Evolutionary conservation across 2,797 vertebrate species (phyloP), one percentile per base, ranked within the genome.

Genomic region (Chelon auratus): DNA sequence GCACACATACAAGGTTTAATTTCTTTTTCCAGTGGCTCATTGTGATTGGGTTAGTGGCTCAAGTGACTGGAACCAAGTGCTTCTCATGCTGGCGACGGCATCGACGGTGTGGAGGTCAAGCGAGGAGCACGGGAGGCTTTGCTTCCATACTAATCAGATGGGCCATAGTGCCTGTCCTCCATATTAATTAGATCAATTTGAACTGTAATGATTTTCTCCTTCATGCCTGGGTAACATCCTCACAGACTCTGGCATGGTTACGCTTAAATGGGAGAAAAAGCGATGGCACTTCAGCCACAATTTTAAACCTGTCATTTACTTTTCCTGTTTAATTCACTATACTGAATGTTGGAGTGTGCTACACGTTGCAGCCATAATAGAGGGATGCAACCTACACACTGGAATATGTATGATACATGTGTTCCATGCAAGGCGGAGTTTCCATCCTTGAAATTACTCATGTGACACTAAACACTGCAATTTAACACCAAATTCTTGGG

Each of bases 61-160:
- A 94, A 93, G 75, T 86, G 91, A 47, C 93, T 94, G 72, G 93
- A 95, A 90, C 95, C 92, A 87, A 90, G 91, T 74, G 94, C 93
- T 85, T 85, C 93, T 52, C 93, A 95, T 45, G 93, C 94, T 66
- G 92, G 93, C 89, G 90, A 94, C 45, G 90, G 95, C 80, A 94
- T 93, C 80, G 93, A 96, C n/a, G n/a, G 9, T 87, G 94, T 56
- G 94, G 93, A 94, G 94, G 94, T 96, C 96, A 79, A 93, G 68
- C 12, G 20, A 66, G 59, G 18, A 6, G 52, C 20, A 12, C 53
- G 70, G 86, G 64, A 87, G 72, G 76, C 63, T 88, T 78, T 75
- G 77, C 68, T 82, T 62, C 60, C 72, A 70, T 58, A 20, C 42
- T 75, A 84, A 89, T 91, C 79, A 88, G 84, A 83, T 80, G 58